Percentiles rank a stretch among this genome's conserved stretches.
phyloP scores from a whole-genome alignment of 2,888 invertebrate genomes.

The Camponotus fellah region DNA sequence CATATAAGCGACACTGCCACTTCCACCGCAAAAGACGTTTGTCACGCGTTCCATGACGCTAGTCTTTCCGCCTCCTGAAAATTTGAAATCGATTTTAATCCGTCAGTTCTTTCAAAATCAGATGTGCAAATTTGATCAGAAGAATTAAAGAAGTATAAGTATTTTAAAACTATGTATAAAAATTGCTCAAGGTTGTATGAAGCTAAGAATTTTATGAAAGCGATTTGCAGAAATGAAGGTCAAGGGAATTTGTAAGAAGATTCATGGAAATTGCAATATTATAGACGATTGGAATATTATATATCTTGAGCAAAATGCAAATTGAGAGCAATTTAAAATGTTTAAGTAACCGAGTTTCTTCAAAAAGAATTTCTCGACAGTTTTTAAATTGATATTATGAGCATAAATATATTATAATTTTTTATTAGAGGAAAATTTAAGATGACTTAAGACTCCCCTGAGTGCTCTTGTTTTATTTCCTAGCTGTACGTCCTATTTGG shows the following conservation, averaged over 20 bases:
- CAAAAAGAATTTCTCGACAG: background rate
- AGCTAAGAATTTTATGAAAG: background rate
- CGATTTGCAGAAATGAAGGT: background rate
- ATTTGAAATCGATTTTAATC: conserved; percentile 16
- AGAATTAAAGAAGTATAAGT: background rate
- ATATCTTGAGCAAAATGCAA: background rate
- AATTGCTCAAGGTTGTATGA: background rate
- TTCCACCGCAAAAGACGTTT: conserved; percentile 93
- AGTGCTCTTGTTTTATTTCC: conserved; percentile 66
- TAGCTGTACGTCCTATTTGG: conserved; percentile 66
- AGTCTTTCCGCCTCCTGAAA: conserved; percentile 87
- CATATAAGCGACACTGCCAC: conserved; percentile 88
- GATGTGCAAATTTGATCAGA: background rate
- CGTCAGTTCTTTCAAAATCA: background rate
- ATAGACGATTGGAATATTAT: background rate
- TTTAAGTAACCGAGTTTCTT: background rate
- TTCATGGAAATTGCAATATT: conserved; percentile 5
- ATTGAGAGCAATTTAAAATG: background rate
- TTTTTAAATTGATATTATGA: background rate
- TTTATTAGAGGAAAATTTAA: conserved; percentile 3
- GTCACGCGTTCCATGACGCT: conserved; percentile 96
- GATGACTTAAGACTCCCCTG: conserved; percentile 52
- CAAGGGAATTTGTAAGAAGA: background rate
- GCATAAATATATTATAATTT: conserved; percentile 18
- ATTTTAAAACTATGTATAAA: background rate